Evolutionary conservation across 2,888 invertebrate genomes (phyloP).

Genomic region (Chromoteleia sp.): DNA sequence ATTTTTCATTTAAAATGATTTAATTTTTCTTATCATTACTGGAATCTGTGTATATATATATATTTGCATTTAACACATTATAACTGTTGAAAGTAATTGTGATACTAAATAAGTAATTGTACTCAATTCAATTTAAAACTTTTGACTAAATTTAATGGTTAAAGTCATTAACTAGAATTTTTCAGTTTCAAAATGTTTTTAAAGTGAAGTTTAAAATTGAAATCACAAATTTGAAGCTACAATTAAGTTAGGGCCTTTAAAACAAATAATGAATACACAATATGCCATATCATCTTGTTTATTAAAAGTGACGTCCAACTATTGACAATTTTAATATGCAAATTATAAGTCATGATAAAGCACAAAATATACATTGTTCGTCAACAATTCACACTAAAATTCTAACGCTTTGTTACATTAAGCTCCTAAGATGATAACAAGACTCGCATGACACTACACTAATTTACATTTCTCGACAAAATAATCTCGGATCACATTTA

Average conservation of each 20-base stretch:
- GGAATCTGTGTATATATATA: no score
- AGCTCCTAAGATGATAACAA: slow-evolving; percentile 46
- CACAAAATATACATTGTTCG: slow-evolving; percentile 61
- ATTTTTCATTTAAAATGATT: background rate
- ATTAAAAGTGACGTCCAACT: slow-evolving; percentile 60
- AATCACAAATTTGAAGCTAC: no score
- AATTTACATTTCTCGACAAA: slow-evolving; percentile 38
- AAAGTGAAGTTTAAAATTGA: no score
- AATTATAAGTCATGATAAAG: slow-evolving; percentile 42
- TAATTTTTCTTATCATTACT: no score
- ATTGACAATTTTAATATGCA: slow-evolving; percentile 54
- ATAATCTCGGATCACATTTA: slow-evolving; percentile 33
- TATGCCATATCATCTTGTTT: slow-evolving; percentile 59
- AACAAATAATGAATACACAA: background rate
- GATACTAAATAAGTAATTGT: no score
- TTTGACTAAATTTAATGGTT: no score
- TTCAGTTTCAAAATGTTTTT: no score
- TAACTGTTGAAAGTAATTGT: no score
- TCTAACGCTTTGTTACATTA: slow-evolving; percentile 53
- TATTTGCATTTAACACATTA: no score
- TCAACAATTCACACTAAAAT: slow-evolving; percentile 42
- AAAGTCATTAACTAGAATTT: no score
- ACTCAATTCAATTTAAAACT: no score
- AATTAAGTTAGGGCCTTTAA: no score
- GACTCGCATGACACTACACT: slow-evolving; percentile 39